Evolutionary conservation across 2,797 vertebrate genomes (phyloP).

Genomic region (Coregonus sp.): DNA sequence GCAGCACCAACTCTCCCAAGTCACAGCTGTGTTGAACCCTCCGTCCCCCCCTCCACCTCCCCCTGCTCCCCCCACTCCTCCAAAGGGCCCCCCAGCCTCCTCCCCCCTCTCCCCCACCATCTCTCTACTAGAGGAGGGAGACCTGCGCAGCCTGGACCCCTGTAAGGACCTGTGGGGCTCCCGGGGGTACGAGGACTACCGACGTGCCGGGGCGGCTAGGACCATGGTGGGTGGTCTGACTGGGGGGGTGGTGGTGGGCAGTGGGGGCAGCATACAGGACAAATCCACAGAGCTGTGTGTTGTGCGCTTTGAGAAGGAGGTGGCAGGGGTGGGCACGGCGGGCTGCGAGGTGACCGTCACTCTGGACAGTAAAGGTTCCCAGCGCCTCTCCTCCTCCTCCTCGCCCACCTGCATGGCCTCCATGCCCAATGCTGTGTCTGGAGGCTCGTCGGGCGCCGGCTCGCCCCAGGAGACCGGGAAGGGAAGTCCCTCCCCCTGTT

Average conservation of each 20-base stretch:
- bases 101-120: constrained; percentile 80
- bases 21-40: constrained; percentile 74
- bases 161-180: constrained; percentile 86
- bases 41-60: constrained; percentile 70
- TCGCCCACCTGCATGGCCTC: constrained; percentile 73
- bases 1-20: constrained; percentile 75
- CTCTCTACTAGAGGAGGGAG: constrained; percentile 82
- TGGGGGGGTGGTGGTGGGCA: constrained; percentile 72
- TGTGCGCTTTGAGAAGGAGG: constrained; percentile 87
- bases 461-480: constrained; percentile 79
- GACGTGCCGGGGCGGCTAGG: constrained; percentile 78
- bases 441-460: constrained; percentile 71
- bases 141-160: constrained; percentile 80
- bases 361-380: constrained; percentile 78
- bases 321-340: constrained; percentile 73
- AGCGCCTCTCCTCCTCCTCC: constrained; percentile 71
- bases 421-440: constrained; percentile 72
- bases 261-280: constrained; percentile 69
- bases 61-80: constrained; percentile 70
- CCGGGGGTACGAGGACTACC: constrained; percentile 88
- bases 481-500: constrained; percentile 79
- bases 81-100: constrained; percentile 64
- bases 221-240: constrained; percentile 80
- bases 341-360: constrained; percentile 75
- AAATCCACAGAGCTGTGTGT: constrained; percentile 79